A percentile compares a stretch with the other conserved stretches of the same genome.
Evolutionary conservation across 2,113 vertebrate genomes (phyloP).

Genomic region (Merops nubicus): DNA sequence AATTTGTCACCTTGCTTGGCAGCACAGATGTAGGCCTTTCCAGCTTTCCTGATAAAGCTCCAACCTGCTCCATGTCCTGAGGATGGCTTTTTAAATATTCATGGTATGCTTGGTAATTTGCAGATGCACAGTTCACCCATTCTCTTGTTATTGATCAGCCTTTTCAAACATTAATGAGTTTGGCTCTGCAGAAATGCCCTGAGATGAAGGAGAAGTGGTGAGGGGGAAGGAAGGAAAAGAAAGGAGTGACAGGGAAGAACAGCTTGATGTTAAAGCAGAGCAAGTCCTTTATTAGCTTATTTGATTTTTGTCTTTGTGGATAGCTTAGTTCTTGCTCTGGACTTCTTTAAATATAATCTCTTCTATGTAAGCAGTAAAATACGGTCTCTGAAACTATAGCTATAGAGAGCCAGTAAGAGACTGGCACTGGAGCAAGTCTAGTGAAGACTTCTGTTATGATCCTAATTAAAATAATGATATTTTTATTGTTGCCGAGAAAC

Average conservation of each 20-base stretch:
- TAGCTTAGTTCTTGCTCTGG: conserved; percentile 50
- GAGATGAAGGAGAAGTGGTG: neutral
- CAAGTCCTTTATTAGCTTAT: neutral
- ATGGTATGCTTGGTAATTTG: conserved; percentile 76
- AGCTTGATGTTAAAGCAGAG: conserved; percentile 11
- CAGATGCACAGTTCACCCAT: conserved; percentile 74
- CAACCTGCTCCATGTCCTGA: neutral
- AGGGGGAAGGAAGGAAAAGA: neutral
- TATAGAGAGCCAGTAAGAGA: conserved; percentile 45
- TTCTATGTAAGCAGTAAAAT: neutral
- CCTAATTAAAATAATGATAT: conserved; percentile 69
- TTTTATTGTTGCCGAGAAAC: conserved; percentile 68
- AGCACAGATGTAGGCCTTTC: neutral
- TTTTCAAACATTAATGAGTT: conserved; percentile 81
- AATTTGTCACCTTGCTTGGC: conserved; percentile 4
- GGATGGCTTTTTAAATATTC: conserved; percentile 77
- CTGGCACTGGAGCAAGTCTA: conserved; percentile 47
- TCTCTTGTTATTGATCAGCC: conserved; percentile 76
- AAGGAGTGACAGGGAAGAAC: neutral
- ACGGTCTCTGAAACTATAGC: conserved; percentile 8
- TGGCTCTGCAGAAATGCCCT: conserved; percentile 56
- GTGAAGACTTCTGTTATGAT: conserved; percentile 37
- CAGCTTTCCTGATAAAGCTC: conserved; percentile 15
- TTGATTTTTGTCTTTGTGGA: conserved; percentile 40
- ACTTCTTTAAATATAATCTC: conserved; percentile 47